Conservation (phyloP, 2,797 vertebrate species). For the Clarias laeviceps region DNA sequence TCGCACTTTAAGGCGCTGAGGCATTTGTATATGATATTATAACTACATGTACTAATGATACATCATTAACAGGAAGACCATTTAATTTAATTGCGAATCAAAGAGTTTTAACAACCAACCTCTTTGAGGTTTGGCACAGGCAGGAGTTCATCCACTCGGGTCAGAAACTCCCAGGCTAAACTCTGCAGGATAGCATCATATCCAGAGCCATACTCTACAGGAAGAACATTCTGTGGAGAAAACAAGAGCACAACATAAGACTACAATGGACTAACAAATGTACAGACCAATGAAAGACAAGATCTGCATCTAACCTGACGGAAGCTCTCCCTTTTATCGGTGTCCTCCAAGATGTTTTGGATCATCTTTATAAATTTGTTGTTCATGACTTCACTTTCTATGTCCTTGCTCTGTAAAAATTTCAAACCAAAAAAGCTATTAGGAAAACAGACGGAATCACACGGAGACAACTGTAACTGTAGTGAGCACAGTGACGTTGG, state of each 20-base stretch:
- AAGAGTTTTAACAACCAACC: slow-evolving; percentile 62
- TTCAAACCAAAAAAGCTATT: not conserved
- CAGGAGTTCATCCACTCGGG: slow-evolving; percentile 75
- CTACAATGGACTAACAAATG: not conserved
- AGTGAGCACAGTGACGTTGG: not conserved
- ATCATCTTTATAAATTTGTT: slow-evolving; percentile 65
- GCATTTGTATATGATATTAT: not conserved
- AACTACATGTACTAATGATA: not conserved
- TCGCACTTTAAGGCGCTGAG: not conserved
- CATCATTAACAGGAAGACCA: not conserved
- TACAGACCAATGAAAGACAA: too few species aligned
- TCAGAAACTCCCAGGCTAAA: slow-evolving; percentile 80
- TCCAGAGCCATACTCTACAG: slow-evolving; percentile 74
- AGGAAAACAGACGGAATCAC: not conserved
- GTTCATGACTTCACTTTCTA: slow-evolving; percentile 59
- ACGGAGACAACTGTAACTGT: not conserved
- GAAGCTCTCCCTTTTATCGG: slow-evolving; percentile 66
- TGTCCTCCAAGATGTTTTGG: slow-evolving; percentile 69
- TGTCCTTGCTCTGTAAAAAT: slow-evolving; percentile 51
- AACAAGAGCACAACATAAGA: not conserved
- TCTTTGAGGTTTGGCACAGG: slow-evolving; percentile 74
- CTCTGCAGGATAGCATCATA: slow-evolving; percentile 77
- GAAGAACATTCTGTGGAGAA: slow-evolving; percentile 73
- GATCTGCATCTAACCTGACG: slow-evolving; percentile 62
- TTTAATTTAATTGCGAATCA: not conserved